phyloP scores from a whole-genome alignment of 2,888 invertebrate genomes.

The Dioctria linearis region DNA sequence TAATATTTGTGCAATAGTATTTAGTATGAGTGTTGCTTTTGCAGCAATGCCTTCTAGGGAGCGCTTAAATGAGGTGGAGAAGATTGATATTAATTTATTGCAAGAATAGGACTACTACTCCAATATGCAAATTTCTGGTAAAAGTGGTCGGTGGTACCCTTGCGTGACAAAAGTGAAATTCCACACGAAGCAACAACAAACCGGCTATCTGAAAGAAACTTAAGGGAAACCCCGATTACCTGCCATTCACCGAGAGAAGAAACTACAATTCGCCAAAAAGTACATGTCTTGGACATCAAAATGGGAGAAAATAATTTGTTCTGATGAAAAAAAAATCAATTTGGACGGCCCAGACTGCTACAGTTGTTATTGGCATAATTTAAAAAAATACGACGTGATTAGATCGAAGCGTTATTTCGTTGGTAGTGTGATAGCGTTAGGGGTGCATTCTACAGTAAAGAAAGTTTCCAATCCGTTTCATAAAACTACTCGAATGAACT shows the following conservation, averaged over 20 bases:
- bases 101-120: slow-evolving; percentile 16
- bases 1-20: too few relatives aligned
- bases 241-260: slow-evolving; percentile 16
- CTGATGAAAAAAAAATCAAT: slow-evolving; percentile 14
- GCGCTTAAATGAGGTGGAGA: slow-evolving; percentile 23
- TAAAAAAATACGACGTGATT: too few relatives aligned
- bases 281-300: slow-evolving; percentile 11
- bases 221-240: slow-evolving; percentile 31
- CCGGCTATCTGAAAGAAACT: slow-evolving; percentile 18
- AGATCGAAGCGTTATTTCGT: neutral
- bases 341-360: slow-evolving; percentile 8
- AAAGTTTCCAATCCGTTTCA: too few relatives aligned
- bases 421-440: too few relatives aligned
- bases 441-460: too few relatives aligned
- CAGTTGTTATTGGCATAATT: too few relatives aligned
- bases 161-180: slow-evolving; percentile 25
- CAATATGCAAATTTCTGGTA: slow-evolving; percentile 4
- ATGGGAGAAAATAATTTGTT: slow-evolving; percentile 18
- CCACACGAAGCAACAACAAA: slow-evolving; percentile 35
- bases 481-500: too few relatives aligned
- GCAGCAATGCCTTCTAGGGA: slow-evolving; percentile 23
- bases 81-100: slow-evolving; percentile 19
- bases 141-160: slow-evolving; percentile 12
- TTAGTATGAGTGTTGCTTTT: slow-evolving; percentile 26
- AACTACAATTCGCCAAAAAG: slow-evolving; percentile 10